Evolutionary conservation across 2,888 invertebrate genomes (phyloP), one percentile per base, ranked within the genome.

Genomic region (Argyresthia goedartella): DNA sequence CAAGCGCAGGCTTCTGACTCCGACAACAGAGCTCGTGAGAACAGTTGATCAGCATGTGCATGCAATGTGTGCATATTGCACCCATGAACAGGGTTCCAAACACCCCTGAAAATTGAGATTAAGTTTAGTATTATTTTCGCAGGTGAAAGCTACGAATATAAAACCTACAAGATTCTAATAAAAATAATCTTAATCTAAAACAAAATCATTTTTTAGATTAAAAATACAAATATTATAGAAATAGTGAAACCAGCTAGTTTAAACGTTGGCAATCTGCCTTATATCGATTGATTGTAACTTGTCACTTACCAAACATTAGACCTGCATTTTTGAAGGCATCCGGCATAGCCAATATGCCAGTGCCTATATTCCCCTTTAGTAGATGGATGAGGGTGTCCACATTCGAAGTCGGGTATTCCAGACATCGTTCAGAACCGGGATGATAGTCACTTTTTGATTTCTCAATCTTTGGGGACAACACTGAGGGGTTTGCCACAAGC

Each of bases 341-440:
- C 4, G 99, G 98, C 95, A 99, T 96, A 8, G 99, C 98, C 60
- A 99, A 85, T 61, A 99, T 97, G 4, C 99, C 99, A 0, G 98
- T 98, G 8, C 98, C 98, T 57, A 91, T 89, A 63, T 92, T 92
- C 33, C 92, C 92, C 73, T 93, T 93, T 41, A 93, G 76, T 56
- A 93, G 78, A 69, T 92, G 92, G 59, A 93, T 90, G 73, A 93
- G 87, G 1, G 94, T 93, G 66, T 93, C 93, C 61, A 91, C 88
- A 79, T 93, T 95, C 58, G 94, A 93, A 4, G 94, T 94, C 0
- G 94, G 94, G 76, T 94, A 91, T 65, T 93, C 93, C 61, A 94
- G 73, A 53, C 89, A 88, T 62, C 94, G 87, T 69, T 93, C 91
- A 14, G 89, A 79, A 10, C 91, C 84, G 45, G 93, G 93, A 70